These are phyloP conservation scores for Platycheirus albimanus DNA, from an alignment of 2,888 invertebrate genomes.

Conservation along the genomic window DNA sequence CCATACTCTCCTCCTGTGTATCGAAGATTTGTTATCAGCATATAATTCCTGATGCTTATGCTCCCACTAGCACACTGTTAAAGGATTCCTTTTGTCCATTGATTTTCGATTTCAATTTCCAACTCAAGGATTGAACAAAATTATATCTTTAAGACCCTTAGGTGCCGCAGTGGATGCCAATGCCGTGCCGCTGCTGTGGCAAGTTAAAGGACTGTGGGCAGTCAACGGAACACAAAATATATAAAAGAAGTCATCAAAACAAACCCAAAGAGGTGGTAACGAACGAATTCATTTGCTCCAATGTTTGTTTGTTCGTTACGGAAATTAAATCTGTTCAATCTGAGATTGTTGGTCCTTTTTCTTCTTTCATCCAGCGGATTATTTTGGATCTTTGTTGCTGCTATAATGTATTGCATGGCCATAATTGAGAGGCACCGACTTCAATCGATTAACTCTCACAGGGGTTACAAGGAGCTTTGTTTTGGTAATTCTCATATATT, in stretches of 20 bases:
- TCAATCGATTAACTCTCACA: too few relatives aligned
- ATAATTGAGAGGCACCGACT: too few relatives aligned
- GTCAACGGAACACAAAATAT: background rate
- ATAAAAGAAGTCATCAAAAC: slow-evolving; percentile 4
- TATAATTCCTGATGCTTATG: slow-evolving; percentile 33
- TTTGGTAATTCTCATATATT: too few relatives aligned
- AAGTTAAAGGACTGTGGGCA: slow-evolving; percentile 23
- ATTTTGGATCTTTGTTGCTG: too few relatives aligned
- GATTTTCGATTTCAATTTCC: slow-evolving; percentile 66
- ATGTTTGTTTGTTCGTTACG: slow-evolving; percentile 69
- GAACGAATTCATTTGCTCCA: slow-evolving; percentile 62
- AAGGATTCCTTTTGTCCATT: slow-evolving; percentile 48
- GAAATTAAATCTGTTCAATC: slow-evolving; percentile 66
- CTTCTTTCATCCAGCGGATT: too few relatives aligned
- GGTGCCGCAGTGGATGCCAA: slow-evolving; percentile 62
- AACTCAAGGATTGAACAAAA: slow-evolving; percentile 43
- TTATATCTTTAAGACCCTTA: slow-evolving; percentile 51
- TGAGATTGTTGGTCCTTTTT: slow-evolving; percentile 34
- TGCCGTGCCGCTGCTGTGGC: background rate
- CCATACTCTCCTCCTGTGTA: slow-evolving; percentile 1
- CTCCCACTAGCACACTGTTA: slow-evolving; percentile 6
- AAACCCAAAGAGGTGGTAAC: slow-evolving; percentile 56
- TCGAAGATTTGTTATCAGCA: slow-evolving; percentile 42
- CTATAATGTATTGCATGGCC: too few relatives aligned
- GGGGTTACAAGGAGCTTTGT: too few relatives aligned